Conservation (phyloP, 2,888 invertebrate species). For the Macroteleia sp. region DNA sequence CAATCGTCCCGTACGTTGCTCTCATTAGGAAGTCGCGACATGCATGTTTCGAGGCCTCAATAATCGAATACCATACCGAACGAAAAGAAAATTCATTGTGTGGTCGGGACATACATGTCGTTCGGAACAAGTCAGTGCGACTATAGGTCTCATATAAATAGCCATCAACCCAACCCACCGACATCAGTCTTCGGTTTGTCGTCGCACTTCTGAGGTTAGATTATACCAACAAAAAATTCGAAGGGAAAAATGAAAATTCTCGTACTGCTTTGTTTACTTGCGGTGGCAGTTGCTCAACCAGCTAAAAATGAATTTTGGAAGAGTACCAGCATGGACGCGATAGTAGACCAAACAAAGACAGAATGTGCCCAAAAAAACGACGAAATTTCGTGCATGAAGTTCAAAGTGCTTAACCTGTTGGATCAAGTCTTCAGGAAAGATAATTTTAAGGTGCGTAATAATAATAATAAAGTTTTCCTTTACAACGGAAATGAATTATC, state of each 20-base stretch:
- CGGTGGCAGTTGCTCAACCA: conserved; percentile 87
- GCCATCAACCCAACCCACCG: no score
- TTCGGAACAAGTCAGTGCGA: conserved; percentile 60
- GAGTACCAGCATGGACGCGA: conserved; percentile 88
- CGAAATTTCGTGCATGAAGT: conserved; percentile 92
- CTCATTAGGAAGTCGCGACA: conserved; percentile 74
- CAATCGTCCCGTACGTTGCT: conserved; percentile 21
- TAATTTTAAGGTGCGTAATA: conserved; percentile 88
- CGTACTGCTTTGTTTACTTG: conserved; percentile 85
- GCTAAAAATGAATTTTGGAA: conserved; percentile 89
- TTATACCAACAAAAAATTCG: no score
- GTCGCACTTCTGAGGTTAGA: no score
- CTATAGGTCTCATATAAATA: no score
- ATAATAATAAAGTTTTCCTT: not conserved
- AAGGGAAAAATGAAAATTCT: no score
- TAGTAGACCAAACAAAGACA: conserved; percentile 90
- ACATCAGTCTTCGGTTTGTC: no score
- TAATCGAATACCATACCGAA: conserved; percentile 83
- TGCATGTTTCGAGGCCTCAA: conserved; percentile 80
- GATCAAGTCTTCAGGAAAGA: conserved; percentile 92
- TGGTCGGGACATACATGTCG: conserved; percentile 69
- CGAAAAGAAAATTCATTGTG: conserved; percentile 82
- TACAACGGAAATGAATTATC: not conserved
- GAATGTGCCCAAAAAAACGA: conserved; percentile 91
- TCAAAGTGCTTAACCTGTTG: conserved; percentile 91